Base-by-base conservation (phyloP, 92 coral and sea anemone species). In the Palythoa heliodiscus region DNA sequence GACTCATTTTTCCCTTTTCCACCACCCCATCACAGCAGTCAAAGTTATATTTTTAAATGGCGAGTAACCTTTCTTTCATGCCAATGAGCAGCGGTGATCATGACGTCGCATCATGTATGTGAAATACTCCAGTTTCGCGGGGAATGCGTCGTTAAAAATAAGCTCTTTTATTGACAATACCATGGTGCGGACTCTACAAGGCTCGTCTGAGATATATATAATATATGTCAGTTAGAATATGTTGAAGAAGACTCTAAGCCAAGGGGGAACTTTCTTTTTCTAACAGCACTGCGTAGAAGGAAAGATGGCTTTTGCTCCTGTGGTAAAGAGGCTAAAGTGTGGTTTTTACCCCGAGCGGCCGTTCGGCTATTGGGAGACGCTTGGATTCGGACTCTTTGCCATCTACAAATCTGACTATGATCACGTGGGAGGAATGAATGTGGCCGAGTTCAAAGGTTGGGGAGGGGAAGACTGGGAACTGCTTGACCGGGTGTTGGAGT, bases 401-500 rank as follows among this genome's bases (percentile, higher is more conserved):
- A 71, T 95, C 20, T 95, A 67, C 94, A 95, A 95, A 88, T 92
- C 98, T 6, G 98, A 95, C 83, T 95, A 90, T 75, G 95, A 95
- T 52, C 91, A 84, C 69, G 94, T 86, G 43, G 98, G 98, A 20
- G 98, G 91, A 52, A 95, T 94, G 98, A 93, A 94, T 75, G 87
- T 86, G 8, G 81, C 73, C 54, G 92, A 89, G 84, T 94, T 93
- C 71, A 87, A 84, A 14, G 89, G 84, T 24, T 94, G 98, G 98
- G 98, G 98, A 17, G 98, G 98, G 8, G 98, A 94, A 84, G 98
- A 94, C 90, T 94, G 98, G 98, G 98, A 94, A 78, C 93, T 94
- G 77, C 90, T 94, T 13, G 98, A 94, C 72, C 96, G 98, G 19
- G 86, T 94, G 53, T 87, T 94, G 37, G 92, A 88, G 92, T 81